Percentiles rank a stretch among this genome's conserved stretches.
Evolutionary conservation across 2,113 vertebrate genomes (phyloP).

Genomic region (Arenaria interpres): DNA sequence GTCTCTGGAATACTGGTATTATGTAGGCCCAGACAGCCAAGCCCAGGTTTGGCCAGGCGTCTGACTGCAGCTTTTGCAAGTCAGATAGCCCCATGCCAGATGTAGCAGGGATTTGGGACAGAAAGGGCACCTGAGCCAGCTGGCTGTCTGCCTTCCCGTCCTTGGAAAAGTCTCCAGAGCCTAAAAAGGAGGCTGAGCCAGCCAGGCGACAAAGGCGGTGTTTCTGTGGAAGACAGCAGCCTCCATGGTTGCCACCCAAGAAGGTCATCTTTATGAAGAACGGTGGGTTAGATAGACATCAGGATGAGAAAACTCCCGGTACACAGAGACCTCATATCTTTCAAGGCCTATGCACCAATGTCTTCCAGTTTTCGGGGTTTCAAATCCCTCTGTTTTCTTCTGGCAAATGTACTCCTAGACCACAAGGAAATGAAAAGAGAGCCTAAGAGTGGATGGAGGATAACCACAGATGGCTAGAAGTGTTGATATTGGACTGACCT

Average conservation of each 20-base stretch:
- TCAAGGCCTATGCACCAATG: background rate
- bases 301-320: background rate
- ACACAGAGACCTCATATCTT: background rate
- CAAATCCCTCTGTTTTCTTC: background rate
- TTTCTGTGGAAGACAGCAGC: background rate
- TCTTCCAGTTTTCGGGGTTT: background rate
- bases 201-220: background rate
- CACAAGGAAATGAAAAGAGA: background rate
- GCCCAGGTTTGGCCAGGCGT: background rate
- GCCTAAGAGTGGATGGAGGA: background rate
- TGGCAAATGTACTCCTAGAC: background rate
- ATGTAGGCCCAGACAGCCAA: fast-evolving
- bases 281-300: background rate
- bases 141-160: background rate
- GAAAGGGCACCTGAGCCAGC: background rate
- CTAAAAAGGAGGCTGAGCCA: background rate
- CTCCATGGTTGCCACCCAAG: background rate
- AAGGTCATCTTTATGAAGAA: background rate
- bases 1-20: background rate
- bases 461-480: background rate
- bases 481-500: background rate
- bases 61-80: background rate
- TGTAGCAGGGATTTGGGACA: background rate
- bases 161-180: background rate
- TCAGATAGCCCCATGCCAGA: background rate